A percentile compares a stretch with the other conserved stretches of the same genome.
Conservation (phyloP, 1,140 invertebrate genomes). For the Aphidius gifuensis region DNA sequence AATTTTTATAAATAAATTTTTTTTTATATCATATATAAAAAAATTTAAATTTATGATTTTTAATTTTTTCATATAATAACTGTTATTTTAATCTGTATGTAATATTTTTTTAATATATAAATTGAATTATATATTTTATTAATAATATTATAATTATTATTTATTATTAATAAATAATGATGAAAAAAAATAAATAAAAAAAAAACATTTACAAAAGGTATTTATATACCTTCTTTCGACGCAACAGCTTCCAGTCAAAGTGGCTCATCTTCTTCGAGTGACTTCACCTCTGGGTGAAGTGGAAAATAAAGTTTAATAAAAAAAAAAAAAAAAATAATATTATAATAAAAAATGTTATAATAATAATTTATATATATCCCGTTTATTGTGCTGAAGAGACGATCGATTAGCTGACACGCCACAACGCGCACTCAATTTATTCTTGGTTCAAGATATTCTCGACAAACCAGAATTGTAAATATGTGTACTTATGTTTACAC, state of each 20-base stretch:
- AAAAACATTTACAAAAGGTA: not conserved
- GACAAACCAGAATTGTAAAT: not conserved
- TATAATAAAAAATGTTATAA: not conserved
- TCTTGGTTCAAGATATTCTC: not conserved
- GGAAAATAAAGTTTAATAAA: not conserved
- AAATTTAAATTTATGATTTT: too few relatives aligned
- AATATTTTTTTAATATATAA: not conserved
- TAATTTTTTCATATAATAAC: too few relatives aligned
- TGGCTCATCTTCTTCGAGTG: slow-evolving; percentile 45
- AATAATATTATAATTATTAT: not conserved
- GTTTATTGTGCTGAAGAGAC: too few relatives aligned
- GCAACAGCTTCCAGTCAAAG: slow-evolving; percentile 53
- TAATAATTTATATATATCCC: too few relatives aligned
- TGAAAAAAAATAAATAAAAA: not conserved
- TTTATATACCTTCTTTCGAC: slow-evolving; percentile 51
- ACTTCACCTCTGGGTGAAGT: slow-evolving; percentile 21
- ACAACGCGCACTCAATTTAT: slow-evolving; percentile 1
- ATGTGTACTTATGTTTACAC: slow-evolving; percentile 8
- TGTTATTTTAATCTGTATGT: too few relatives aligned
- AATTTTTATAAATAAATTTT: too few relatives aligned
- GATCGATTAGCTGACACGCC: slow-evolving; percentile 5
- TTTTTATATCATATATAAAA: too few relatives aligned
- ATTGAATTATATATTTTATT: slow-evolving; percentile 4
- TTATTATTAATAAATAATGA: slow-evolving; percentile 11
- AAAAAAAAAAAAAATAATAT: not conserved